These are phyloP conservation scores for Glandiceps talaboti DNA, from an alignment of 53 echinoderm and acorn worm genomes.

Conservation along the genomic window DNA sequence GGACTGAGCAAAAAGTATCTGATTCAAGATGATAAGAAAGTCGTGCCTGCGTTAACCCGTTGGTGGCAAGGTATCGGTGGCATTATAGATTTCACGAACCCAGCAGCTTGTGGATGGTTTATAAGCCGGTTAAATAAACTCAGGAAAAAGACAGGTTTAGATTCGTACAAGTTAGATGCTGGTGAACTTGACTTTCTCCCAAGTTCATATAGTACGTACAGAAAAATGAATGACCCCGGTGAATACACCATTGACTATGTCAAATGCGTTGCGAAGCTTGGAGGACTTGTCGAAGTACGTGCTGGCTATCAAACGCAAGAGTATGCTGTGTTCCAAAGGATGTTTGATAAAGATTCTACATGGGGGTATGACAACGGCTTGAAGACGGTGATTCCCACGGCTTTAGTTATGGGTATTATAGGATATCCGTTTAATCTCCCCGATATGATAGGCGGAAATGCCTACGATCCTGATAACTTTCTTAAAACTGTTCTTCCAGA, in stretches of 20 bases:
- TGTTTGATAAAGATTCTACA: conserved; percentile 74
- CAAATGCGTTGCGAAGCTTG: conserved; percentile 34
- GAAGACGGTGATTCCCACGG: conserved; percentile 66
- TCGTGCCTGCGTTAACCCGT: conserved; percentile 43
- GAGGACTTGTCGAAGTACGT: conserved; percentile 57
- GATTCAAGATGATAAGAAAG: conserved; percentile 29
- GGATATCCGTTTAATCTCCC: conserved; percentile 90
- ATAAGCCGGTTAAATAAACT: conserved; percentile 24
- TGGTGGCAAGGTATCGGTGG: conserved; percentile 78
- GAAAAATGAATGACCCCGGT: conserved; percentile 46
- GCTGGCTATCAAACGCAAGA: conserved; percentile 66
- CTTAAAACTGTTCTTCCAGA: conserved; percentile 31
- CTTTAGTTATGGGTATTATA: conserved; percentile 61
- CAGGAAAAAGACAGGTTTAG: conserved; percentile 28
- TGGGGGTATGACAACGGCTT: conserved; percentile 84
- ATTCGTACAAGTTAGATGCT: conserved; percentile 79
- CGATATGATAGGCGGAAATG: conserved; percentile 79
- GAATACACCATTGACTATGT: conserved; percentile 66
- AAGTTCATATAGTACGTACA: conserved; percentile 26
- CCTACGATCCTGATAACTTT: conserved; percentile 25
- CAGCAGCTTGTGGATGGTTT: conserved; percentile 39
- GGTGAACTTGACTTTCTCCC: conserved; percentile 57
- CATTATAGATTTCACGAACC: conserved; percentile 41
- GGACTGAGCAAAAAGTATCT: conserved; percentile 34
- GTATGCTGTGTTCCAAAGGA: conserved; percentile 60